Conservation (phyloP, 2,888 invertebrate genomes). For the Cataglyphis cursor region DNA sequence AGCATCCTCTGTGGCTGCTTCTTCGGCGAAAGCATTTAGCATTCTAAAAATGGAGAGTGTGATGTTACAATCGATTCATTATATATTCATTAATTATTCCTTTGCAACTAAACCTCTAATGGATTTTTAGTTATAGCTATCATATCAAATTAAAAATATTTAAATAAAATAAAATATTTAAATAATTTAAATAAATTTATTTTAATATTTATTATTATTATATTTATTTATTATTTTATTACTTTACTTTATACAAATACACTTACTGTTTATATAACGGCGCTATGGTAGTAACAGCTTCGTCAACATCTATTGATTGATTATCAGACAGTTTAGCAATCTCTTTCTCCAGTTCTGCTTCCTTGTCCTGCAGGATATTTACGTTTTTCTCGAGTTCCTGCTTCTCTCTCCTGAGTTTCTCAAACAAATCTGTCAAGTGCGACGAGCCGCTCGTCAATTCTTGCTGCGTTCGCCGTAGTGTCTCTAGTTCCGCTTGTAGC, state of each 20-base stretch:
- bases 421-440: constrained; percentile 93
- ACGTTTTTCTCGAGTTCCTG: constrained; percentile 95
- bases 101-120: neutral
- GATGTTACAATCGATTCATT: neutral
- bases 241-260: constrained; percentile 53
- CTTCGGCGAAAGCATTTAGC: constrained; percentile 97
- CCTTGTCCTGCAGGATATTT: constrained; percentile 94
- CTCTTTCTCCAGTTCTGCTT: constrained; percentile 94
- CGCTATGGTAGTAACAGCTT: constrained; percentile 98
- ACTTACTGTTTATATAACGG: constrained; percentile 97
- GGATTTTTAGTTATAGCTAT: neutral
- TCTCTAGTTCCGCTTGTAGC: constrained; percentile 96
- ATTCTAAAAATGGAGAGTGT: constrained; percentile 88
- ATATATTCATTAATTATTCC: constrained; percentile 1
- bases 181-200: neutral
- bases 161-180: too few species aligned
- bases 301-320: constrained; percentile 96
- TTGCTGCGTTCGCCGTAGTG: constrained; percentile 94
- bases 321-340: constrained; percentile 92
- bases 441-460: constrained; percentile 95
- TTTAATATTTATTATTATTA: neutral
- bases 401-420: constrained; percentile 93
- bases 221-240: neutral
- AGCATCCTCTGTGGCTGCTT: constrained; percentile 99
- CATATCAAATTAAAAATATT: neutral